Evolutionary conservation across 2,888 invertebrate species (phyloP).

Genomic region (Pseudococcus viburni): DNA sequence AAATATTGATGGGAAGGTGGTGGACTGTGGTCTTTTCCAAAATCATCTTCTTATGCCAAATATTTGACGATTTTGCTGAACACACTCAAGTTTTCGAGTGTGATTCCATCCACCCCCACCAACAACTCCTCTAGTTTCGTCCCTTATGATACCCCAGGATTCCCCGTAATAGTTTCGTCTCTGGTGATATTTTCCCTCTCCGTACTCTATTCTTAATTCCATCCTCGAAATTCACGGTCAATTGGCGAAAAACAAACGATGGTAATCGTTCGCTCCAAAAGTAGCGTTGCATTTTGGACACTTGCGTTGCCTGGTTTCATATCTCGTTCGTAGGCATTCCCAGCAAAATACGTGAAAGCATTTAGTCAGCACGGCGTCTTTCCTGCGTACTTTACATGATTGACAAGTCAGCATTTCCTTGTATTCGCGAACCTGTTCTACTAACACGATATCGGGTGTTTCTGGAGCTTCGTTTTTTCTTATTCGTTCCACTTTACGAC

Average conservation of each 20-base stretch:
- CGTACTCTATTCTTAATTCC: background rate
- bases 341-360: conserved; percentile 99
- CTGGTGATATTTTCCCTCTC: too few relatives aligned
- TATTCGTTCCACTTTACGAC: conserved; percentile 94
- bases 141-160: too few relatives aligned
- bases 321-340: conserved; percentile 97
- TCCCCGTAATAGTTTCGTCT: too few relatives aligned
- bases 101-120: too few relatives aligned
- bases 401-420: conserved; percentile 99
- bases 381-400: conserved; percentile 97
- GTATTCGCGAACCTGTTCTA: conserved; percentile 97
- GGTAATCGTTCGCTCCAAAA: conserved; percentile 99
- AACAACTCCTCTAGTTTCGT: too few relatives aligned
- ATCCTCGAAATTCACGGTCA: background rate
- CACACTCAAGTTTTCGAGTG: too few relatives aligned
- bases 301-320: conserved; percentile 97
- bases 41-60: too few relatives aligned
- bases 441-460: conserved; percentile 96
- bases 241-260: conserved; percentile 87
- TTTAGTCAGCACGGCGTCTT: conserved; percentile 98
- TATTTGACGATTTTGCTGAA: too few relatives aligned
- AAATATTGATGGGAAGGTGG: too few relatives aligned
- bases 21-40: too few relatives aligned
- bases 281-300: conserved; percentile 99
- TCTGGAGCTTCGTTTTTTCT: conserved; percentile 97